phyloP scores from a whole-genome alignment of 2,888 invertebrate genomes.

The Tetropium fuscum region DNA sequence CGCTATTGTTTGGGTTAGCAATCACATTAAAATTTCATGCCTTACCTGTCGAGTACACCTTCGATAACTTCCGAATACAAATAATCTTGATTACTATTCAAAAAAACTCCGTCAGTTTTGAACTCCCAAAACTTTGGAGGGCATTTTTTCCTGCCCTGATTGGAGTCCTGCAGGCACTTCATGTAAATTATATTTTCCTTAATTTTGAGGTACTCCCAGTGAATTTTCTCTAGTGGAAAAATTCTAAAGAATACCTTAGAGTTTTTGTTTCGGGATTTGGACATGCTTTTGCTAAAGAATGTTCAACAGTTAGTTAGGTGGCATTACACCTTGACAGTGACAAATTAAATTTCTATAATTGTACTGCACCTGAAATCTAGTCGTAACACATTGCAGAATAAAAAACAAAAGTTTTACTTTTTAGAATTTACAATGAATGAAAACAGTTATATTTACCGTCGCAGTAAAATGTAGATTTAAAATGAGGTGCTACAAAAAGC shows the following conservation, averaged over 20 bases:
- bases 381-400: too few species aligned
- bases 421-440: too few species aligned
- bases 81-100: conserved; percentile 58
- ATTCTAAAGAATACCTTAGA: conserved; percentile 57
- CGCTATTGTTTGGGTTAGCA: too few species aligned
- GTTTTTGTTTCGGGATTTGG: conserved; percentile 27
- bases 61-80: conserved; percentile 58
- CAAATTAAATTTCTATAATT: too few species aligned
- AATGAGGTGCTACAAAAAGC: too few species aligned
- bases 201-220: conserved; percentile 58
- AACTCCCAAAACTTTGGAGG: conserved; percentile 63
- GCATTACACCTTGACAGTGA: too few species aligned
- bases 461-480: too few species aligned
- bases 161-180: conserved; percentile 58
- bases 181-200: conserved; percentile 60
- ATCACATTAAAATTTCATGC: too few species aligned
- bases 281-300: neutral
- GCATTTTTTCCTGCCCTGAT: conserved; percentile 37
- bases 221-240: conserved; percentile 52
- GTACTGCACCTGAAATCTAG: too few species aligned
- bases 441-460: too few species aligned
- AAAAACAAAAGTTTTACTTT: too few species aligned
- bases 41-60: conserved; percentile 61
- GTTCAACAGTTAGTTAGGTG: too few species aligned
- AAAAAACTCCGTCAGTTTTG: conserved; percentile 62